phyloP scores from a whole-genome alignment of 2,797 vertebrate genomes.

The Leptatherina wallacei region DNA sequence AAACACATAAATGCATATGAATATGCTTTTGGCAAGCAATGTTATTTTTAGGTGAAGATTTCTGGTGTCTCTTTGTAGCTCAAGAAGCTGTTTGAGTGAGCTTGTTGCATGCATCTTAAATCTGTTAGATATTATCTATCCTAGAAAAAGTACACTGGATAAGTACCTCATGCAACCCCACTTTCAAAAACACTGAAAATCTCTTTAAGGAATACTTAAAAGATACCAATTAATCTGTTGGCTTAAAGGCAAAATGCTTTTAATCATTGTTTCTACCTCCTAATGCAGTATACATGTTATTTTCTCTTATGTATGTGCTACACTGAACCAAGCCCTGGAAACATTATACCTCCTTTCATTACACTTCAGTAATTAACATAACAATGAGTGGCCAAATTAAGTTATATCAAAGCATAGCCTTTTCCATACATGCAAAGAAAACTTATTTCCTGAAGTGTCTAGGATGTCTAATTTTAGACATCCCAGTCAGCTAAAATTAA shows the following conservation, averaged over 20 bases:
- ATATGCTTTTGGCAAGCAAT: background rate
- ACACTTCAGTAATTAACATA: background rate
- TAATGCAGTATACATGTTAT: background rate
- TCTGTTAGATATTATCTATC: background rate
- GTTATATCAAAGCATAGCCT: background rate
- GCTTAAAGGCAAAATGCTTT: background rate
- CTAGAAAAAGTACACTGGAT: background rate
- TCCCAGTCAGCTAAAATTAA: background rate
- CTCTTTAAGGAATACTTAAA: background rate
- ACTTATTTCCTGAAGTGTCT: background rate
- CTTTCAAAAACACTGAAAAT: background rate
- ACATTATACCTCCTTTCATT: background rate
- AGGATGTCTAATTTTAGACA: background rate
- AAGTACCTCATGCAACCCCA: background rate
- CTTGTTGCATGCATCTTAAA: background rate
- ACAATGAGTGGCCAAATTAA: background rate
- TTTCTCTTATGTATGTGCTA: background rate
- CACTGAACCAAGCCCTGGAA: background rate
- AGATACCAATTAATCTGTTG: background rate
- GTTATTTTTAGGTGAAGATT: background rate
- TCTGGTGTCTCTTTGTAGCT: background rate
- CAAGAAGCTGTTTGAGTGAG: background rate
- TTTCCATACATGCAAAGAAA: background rate
- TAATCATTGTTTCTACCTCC: background rate
- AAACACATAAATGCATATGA: background rate